These are phyloP conservation scores for Dicaeum eximium DNA, from an alignment of 2,113 vertebrate genomes.

Conservation along the genomic window DNA sequence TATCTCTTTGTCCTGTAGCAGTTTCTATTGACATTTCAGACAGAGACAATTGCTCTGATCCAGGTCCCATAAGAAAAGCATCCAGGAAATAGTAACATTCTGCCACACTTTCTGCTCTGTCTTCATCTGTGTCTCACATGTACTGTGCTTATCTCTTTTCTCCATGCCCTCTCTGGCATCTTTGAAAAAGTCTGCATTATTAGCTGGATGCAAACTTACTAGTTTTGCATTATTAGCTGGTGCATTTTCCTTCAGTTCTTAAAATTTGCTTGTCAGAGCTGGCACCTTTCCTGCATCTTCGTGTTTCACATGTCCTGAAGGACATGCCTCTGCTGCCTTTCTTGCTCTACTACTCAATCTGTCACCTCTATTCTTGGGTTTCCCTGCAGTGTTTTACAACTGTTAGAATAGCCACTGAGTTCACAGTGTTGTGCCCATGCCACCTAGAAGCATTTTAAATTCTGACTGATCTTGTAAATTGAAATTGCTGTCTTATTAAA, in stretches of 20 bases:
- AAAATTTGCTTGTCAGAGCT: background rate
- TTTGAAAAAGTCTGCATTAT: background rate
- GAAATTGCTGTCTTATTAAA: background rate
- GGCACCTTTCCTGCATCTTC: background rate
- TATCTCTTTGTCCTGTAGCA: background rate
- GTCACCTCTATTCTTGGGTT: background rate
- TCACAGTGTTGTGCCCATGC: background rate
- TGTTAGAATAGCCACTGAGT: background rate
- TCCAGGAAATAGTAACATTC: background rate
- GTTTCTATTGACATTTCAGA: background rate
- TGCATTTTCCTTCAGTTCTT: background rate
- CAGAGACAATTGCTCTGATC: background rate
- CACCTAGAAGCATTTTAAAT: background rate
- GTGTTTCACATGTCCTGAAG: background rate
- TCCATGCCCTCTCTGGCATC: background rate
- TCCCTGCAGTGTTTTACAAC: background rate
- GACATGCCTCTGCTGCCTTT: background rate
- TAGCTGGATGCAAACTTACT: background rate
- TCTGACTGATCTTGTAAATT: background rate
- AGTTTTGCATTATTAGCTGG: background rate
- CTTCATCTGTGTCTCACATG: accelerated
- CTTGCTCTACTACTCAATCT: background rate
- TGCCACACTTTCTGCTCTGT: background rate
- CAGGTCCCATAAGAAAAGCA: background rate
- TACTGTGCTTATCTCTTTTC: background rate